A percentile compares a stretch with the other conserved stretches of the same genome.
These are phyloP conservation scores for Alviniconcha marisindica DNA, from an alignment of 1,140 invertebrate species.

Conservation along the genomic window DNA sequence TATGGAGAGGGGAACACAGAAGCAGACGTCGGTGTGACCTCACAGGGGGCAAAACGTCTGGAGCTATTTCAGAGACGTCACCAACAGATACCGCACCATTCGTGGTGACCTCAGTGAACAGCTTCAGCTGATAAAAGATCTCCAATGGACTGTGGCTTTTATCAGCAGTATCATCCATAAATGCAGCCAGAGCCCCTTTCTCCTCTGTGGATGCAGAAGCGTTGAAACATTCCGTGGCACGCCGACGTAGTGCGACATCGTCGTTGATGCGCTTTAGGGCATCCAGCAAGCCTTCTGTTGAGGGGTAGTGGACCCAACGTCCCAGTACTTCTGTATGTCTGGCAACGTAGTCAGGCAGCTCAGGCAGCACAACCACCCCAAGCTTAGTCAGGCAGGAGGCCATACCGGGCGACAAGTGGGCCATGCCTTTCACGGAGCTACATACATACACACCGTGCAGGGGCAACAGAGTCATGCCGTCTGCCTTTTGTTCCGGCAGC, in stretches of 20 bases:
- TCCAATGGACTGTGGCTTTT: too few relatives aligned
- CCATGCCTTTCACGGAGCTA: background rate
- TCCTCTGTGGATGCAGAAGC: background rate
- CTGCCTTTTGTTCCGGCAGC: background rate
- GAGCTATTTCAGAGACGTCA: background rate
- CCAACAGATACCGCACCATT: background rate
- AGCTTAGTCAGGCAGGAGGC: conserved; percentile 9
- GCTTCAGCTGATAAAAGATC: conserved; percentile 5
- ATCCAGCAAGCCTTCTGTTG: conserved; percentile 15
- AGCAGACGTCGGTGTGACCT: background rate
- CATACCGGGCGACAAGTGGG: background rate
- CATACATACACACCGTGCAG: conserved; percentile 20
- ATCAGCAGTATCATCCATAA: background rate
- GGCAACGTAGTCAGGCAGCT: conserved; percentile 32
- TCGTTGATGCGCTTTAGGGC: background rate
- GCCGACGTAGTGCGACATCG: background rate
- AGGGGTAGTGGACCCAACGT: conserved; percentile 31
- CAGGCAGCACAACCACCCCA: conserved; percentile 20
- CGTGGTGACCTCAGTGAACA: background rate
- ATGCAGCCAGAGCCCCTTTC: background rate
- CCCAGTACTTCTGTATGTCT: conserved; percentile 13
- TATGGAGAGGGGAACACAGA: background rate
- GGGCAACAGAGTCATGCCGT: background rate
- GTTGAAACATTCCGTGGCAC: conserved; percentile 5
- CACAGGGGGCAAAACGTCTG: conserved; percentile 25